Evolutionary conservation across 2,888 invertebrate species (phyloP).

Genomic region (Halictus ligatus): DNA sequence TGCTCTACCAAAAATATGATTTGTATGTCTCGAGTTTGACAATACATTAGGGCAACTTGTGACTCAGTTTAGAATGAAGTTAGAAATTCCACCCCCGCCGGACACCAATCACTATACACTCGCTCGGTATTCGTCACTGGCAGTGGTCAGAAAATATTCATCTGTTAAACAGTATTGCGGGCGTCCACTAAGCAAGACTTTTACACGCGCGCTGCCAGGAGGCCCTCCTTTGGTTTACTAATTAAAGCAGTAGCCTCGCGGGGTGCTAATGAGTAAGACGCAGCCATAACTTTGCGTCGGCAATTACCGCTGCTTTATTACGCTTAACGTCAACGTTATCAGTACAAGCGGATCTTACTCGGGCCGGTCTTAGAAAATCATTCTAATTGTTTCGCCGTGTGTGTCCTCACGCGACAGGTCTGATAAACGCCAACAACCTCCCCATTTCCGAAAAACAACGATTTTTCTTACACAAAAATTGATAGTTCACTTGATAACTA

Average conservation of each 20-base stretch:
- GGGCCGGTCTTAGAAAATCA: constrained; percentile 33
- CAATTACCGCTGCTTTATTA: constrained; percentile 78
- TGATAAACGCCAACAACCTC: not conserved
- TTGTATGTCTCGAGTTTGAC: not conserved
- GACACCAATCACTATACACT: not conserved
- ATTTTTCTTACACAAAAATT: not conserved
- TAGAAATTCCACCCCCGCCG: not conserved
- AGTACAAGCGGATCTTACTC: constrained; percentile 64
- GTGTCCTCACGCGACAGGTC: constrained; percentile 37
- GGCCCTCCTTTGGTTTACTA: constrained; percentile 67
- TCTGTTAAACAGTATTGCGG: constrained; percentile 60
- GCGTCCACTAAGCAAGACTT: constrained; percentile 60
- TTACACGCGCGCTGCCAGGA: constrained; percentile 60
- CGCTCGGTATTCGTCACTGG: constrained; percentile 45
- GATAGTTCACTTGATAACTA: too few species aligned
- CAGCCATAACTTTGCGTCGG: constrained; percentile 70
- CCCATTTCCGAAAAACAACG: not conserved
- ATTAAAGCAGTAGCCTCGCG: constrained; percentile 67
- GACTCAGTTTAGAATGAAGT: not conserved
- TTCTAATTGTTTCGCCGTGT: constrained; percentile 47
- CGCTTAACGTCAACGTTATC: constrained; percentile 74
- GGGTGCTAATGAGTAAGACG: constrained; percentile 71
- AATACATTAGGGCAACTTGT: not conserved
- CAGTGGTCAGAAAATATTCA: constrained; percentile 65
- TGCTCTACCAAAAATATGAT: too few species aligned